Base-by-base conservation (phyloP, 2,888 invertebrate species). In the Pollenia labialis region DNA sequence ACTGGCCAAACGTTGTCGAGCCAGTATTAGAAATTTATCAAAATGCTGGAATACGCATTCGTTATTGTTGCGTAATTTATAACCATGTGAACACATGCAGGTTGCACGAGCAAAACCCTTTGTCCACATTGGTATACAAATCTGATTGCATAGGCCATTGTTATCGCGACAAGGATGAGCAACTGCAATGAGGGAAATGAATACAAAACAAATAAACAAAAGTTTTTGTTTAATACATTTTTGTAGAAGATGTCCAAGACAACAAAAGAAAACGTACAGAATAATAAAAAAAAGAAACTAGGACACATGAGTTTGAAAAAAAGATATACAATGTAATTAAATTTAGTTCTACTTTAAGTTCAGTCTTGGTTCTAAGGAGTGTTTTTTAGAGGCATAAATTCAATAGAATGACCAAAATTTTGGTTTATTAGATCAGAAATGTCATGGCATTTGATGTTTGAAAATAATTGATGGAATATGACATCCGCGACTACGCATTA, bases 31-130 rank as follows among this genome's bases (percentile, higher is more conserved):
- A 93, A 96, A 97, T 88, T 94, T 94, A 81, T 95, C 94, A 90
- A 95, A 94, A 80, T 94, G 94, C 89, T 94, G 94, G 74, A 94
- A 89, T 85, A 94, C 93, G 93, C 97, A 97, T 91, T 94, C 94
- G 64, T 94, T 94, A 89, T 93, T 94, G 18, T 94, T 94, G 79
- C 94, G 91, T 71, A 95, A 94, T 88, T 94, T 94, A 94, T 95
- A 97, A 2, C 97, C 97, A 89, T 96, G 95, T 54, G 95, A 94
- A 91, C 97, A 97, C 72, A 95, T 91, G 93, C 97, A 97, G 90
- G 94, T 95, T 87, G 95, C 95, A 88, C 94, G 91, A 1, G 95
- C 94, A 84, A 94, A 94, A 88, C 92, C 92, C 50, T 92, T 92
- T 82, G 94, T 94, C 95, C 95, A 96, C 81, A 94, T 92, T 62